phyloP scores from a whole-genome alignment of 2,888 invertebrate species.

The Hydropsyche betteni region DNA sequence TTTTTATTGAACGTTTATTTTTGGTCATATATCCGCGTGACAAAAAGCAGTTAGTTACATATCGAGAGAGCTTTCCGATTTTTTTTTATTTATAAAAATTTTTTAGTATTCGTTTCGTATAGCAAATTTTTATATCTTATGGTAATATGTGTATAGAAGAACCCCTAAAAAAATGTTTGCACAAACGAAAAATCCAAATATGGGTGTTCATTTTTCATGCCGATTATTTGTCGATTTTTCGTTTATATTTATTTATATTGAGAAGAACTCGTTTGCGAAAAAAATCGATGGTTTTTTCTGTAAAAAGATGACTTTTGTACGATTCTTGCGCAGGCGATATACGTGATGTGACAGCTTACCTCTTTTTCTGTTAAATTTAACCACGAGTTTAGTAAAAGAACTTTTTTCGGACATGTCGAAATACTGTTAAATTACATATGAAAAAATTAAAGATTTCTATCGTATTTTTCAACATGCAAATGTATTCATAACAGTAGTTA shows the following conservation, averaged over 20 bases:
- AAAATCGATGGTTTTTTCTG: slow-evolving; percentile 3
- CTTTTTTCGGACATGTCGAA: no score
- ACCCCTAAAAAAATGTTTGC: neutral
- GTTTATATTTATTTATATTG: slow-evolving; percentile 1
- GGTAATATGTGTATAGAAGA: neutral
- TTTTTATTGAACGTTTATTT: no score
- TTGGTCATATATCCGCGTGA: no score
- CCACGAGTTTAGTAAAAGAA: no score
- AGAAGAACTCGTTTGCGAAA: slow-evolving; percentile 9
- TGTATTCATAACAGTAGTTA: no score
- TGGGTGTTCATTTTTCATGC: slow-evolving; percentile 7
- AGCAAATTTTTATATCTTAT: neutral
- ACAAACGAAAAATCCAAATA: slow-evolving; percentile 24
- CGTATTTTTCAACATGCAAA: no score
- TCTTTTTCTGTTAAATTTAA: neutral
- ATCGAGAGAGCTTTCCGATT: no score
- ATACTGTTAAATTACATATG: no score
- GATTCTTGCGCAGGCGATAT: slow-evolving; percentile 7
- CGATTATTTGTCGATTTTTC: slow-evolving; percentile 1
- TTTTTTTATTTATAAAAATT: no score
- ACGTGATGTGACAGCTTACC: slow-evolving; percentile 22
- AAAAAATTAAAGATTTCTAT: no score
- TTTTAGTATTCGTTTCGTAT: no score
- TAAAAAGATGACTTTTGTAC: slow-evolving; percentile 27
- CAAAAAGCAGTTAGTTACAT: no score